A percentile compares a stretch with the other conserved stretches of the same genome.
Evolutionary conservation across 2,113 vertebrate genomes (phyloP).

Genomic region (Rhodinocichla rosea): DNA sequence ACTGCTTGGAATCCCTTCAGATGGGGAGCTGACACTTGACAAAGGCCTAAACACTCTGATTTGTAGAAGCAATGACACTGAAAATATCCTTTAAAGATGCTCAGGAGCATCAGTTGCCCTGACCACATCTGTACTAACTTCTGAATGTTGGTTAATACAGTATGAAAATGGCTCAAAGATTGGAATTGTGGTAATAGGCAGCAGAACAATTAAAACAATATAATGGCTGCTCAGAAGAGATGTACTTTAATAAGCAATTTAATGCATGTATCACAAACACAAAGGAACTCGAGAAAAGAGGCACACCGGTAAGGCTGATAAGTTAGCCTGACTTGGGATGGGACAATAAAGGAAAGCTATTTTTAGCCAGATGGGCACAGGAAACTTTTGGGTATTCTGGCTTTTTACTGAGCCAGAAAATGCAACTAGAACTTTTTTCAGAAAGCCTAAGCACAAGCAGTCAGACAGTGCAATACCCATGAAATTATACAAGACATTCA

Average conservation of each 20-base stretch:
- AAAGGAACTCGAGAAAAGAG: background rate
- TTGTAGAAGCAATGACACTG: background rate
- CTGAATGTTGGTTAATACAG: background rate
- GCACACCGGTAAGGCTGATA: background rate
- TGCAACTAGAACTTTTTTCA: background rate
- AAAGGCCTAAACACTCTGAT: background rate
- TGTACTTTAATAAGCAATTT: background rate
- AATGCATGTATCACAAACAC: background rate
- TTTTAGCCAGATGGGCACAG: background rate
- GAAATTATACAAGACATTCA: rapidly evolving
- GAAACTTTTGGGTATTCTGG: background rate
- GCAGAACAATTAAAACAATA: background rate
- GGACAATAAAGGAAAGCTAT: background rate
- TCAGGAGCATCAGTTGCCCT: background rate
- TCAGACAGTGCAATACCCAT: background rate
- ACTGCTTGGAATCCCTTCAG: background rate
- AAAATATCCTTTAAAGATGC: background rate
- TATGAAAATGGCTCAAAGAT: background rate
- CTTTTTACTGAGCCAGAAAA: background rate
- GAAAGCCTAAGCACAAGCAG: background rate
- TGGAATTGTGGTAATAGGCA: background rate
- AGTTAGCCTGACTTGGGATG: background rate
- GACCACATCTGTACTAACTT: background rate
- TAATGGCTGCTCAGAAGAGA: background rate
- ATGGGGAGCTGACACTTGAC: background rate